phyloP scores from a whole-genome alignment of 23 tunicate genomes.

The Phallusia fumigata region DNA sequence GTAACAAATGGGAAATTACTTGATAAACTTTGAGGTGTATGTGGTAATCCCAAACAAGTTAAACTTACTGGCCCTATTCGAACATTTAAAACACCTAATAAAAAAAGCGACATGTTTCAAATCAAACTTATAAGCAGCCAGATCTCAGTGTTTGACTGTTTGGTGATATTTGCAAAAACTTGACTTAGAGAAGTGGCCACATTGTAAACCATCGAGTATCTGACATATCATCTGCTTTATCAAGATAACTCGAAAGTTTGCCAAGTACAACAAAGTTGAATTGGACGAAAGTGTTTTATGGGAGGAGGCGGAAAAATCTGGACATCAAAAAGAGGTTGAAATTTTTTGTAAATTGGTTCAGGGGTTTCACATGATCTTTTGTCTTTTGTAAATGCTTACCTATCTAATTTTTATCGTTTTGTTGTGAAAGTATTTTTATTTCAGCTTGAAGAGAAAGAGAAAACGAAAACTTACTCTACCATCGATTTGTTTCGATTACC shows the following conservation, averaged over 20 bases:
- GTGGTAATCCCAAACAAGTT: no score
- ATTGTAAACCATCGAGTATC: no score
- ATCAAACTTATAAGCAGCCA: neutral
- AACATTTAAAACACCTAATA: neutral
- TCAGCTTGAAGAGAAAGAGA: neutral
- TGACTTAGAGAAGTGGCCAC: no score
- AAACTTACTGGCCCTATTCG: no score
- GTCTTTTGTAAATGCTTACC: no score
- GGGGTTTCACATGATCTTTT: no score
- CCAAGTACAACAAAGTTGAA: conserved; percentile 51
- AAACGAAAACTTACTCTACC: conserved; percentile 28
- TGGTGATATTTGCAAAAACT: no score
- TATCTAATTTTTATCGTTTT: no score
- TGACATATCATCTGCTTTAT: no score
- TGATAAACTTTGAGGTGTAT: no score
- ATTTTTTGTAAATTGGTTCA: neutral
- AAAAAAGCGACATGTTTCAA: neutral
- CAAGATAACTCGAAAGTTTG: conserved; percentile 50
- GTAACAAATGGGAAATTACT: no score
- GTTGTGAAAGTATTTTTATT: neutral
- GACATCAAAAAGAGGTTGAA: conserved; percentile 19
- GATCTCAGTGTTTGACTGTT: no score
- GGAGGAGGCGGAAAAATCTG: conserved; percentile 58
- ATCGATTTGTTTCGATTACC: conserved; percentile 46
- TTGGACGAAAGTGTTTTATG: conserved; percentile 55